Base-by-base conservation (phyloP, 1,140 invertebrate species). In the silkworm (Bombyx mori) region DNA sequence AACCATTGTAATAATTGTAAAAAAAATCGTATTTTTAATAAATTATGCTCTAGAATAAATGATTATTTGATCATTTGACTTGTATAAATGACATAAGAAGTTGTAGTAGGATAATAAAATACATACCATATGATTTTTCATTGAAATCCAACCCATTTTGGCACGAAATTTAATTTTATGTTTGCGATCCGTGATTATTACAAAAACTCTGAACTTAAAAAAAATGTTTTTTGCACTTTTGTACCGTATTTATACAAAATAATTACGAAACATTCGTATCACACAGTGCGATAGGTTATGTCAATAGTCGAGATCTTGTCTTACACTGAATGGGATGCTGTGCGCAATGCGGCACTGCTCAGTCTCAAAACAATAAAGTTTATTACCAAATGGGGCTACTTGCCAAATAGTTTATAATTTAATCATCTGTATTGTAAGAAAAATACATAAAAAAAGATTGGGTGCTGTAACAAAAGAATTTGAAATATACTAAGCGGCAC, bases 111-210 rank as follows among this genome's bases (percentile, higher is more conserved):
- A 0, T 35, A 35, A 18, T 51, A 6, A 66, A 63, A 63, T 60
- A 75, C 82, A 79, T 63, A 84, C 82, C 78, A 86, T 75, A 75
- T 86, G 81, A 76, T 84, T 86, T 73, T 86, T 86, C 77, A 86
- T 84, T 8, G 83, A 84, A 65, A 86, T 86, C 83, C 83, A 86
- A 49, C 83, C 83, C 83, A 86, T 86, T 58, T 76, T 85, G 42
- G 71, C 77, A 62, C 75, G 69, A 57, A 69, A 79, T 52, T 72
- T 77, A 45, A 77, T 62, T 75, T 84, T 84, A 35, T 60, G 63
- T 71, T 77, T 80, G 42, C 63, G 73, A 69, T 79, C 71, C 79
- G 81, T 79, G 68, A 60, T 82, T 71, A 57, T 7, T 49, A 35
- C 26, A 35, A 35, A 9, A 35, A 35, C 26, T 18, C 22, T 0